Conservation (phyloP, 2,113 vertebrate species). For the Chaetorhynchus papuensis region DNA sequence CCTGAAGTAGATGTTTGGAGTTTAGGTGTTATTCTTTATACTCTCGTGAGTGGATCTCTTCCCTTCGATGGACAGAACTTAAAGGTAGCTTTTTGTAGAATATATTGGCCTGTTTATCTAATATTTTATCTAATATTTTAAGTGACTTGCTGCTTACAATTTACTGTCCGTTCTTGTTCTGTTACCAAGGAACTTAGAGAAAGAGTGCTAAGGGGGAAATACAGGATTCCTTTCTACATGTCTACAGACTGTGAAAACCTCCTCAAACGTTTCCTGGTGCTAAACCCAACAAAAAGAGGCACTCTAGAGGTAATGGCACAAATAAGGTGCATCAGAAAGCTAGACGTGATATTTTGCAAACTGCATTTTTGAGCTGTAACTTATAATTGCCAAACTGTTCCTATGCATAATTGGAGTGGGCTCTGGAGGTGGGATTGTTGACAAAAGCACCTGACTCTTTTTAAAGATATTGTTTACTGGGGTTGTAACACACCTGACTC, state of each 20-base stretch:
- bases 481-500: background rate
- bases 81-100: constrained; percentile 76
- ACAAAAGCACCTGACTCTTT: background rate
- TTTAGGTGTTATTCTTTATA: constrained; percentile 97
- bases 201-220: constrained; percentile 95
- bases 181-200: constrained; percentile 88
- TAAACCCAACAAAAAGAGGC: constrained; percentile 95
- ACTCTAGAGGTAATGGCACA: constrained; percentile 90
- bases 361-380: background rate
- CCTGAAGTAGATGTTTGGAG: constrained; percentile 99
- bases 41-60: constrained; percentile 95
- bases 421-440: background rate
- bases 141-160: background rate
- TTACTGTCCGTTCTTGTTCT: background rate
- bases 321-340: background rate
- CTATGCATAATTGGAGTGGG: background rate
- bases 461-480: background rate
- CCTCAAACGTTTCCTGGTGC: constrained; percentile 97
- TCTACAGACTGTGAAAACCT: constrained; percentile 99
- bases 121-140: background rate
- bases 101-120: background rate
- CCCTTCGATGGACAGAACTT: constrained; percentile 98
- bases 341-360: background rate
- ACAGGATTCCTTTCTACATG: constrained; percentile 99
- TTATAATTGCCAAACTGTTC: background rate